Percentiles rank a stretch among this genome's conserved stretches.
Evolutionary conservation across 2,888 invertebrate genomes (phyloP).

Genomic region (Apotomis capreana): DNA sequence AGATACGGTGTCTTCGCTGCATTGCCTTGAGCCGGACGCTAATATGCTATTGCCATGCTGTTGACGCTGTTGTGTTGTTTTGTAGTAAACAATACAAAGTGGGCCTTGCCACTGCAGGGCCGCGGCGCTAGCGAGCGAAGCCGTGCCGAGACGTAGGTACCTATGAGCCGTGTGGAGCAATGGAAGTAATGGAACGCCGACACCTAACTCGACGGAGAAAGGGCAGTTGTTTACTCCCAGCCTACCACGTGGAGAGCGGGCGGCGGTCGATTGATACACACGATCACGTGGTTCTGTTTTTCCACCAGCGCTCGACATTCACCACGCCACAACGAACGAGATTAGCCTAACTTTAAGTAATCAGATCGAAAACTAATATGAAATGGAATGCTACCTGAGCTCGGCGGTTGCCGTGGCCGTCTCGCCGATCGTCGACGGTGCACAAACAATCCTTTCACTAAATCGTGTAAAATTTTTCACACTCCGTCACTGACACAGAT

Average conservation of each 20-base stretch:
- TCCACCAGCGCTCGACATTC: constrained; percentile 51
- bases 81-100: constrained; percentile 26
- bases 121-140: constrained; percentile 13
- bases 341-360: constrained; percentile 60
- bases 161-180: constrained; percentile 11
- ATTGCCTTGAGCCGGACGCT: neutral
- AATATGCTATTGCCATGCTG: neutral
- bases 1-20: neutral
- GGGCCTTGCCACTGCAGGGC: constrained; percentile 27
- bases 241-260: constrained; percentile 74
- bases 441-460: constrained; percentile 51
- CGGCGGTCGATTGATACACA: constrained; percentile 60
- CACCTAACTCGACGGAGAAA: constrained; percentile 32
- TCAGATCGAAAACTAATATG: constrained; percentile 72
- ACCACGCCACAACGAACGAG: constrained; percentile 53
- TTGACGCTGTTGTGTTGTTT: constrained; percentile 18
- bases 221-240: constrained; percentile 46
- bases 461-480: constrained; percentile 50
- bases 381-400: constrained; percentile 72
- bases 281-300: constrained; percentile 72
- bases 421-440: constrained; percentile 62
- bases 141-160: constrained; percentile 21
- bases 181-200: neutral
- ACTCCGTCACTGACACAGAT: constrained; percentile 66
- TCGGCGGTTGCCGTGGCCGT: constrained; percentile 76